Evolutionary conservation across 2,888 invertebrate species (phyloP).

Genomic region (Pelosia muscerda): DNA sequence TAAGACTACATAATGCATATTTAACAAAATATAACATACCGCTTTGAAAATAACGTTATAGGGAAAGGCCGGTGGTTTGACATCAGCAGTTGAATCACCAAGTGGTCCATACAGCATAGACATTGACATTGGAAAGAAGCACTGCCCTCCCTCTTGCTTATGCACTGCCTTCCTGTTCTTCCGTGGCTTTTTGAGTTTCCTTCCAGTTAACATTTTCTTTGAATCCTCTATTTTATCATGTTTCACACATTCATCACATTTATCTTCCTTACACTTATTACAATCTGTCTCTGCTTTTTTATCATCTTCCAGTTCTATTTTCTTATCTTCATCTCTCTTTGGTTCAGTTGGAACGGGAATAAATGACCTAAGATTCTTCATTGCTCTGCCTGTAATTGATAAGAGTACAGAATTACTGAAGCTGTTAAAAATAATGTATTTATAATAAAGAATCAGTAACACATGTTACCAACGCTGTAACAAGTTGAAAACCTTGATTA

Average conservation of each 20-base stretch:
- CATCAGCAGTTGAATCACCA: slow-evolving; percentile 85
- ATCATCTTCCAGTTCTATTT: slow-evolving; percentile 66
- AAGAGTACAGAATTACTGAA: slow-evolving; percentile 8
- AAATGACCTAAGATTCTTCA: slow-evolving; percentile 78
- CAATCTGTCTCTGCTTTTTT: slow-evolving; percentile 71
- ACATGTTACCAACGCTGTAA: not conserved
- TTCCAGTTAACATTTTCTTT: slow-evolving; percentile 65
- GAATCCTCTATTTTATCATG: slow-evolving; percentile 71
- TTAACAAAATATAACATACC: slow-evolving; percentile 77
- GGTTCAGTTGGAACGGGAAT: slow-evolving; percentile 77
- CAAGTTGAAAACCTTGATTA: slow-evolving; percentile 4
- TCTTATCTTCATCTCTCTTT: slow-evolving; percentile 72
- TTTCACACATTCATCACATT: slow-evolving; percentile 72
- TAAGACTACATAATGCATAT: not conserved
- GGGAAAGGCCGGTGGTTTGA: slow-evolving; percentile 90
- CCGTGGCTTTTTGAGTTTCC: slow-evolving; percentile 70
- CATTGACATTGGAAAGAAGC: slow-evolving; percentile 95
- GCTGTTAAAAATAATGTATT: not conserved
- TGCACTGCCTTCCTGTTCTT: slow-evolving; percentile 79
- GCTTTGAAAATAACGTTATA: slow-evolving; percentile 96
- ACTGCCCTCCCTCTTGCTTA: slow-evolving; percentile 76
- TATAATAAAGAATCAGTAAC: slow-evolving; percentile 3
- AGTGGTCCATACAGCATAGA: slow-evolving; percentile 94
- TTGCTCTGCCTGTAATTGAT: slow-evolving; percentile 75
- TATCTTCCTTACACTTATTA: slow-evolving; percentile 70